Percentiles rank a stretch among this genome's conserved stretches.
Evolutionary conservation across 2,113 vertebrate genomes (phyloP).

Genomic region (Euleptes europaea): DNA sequence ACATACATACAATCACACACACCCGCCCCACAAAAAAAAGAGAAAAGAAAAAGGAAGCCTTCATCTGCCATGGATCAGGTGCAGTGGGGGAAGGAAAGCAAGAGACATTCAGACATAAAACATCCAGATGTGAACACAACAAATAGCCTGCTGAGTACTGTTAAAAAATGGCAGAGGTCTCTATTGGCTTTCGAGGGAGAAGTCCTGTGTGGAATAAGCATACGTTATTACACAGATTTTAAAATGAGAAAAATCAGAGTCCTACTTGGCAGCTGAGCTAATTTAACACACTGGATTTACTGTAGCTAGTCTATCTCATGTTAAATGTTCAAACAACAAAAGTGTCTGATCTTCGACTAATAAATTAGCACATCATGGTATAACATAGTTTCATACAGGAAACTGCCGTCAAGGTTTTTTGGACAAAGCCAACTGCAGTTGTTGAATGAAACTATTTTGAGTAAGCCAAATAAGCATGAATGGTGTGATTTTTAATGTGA

Average conservation of each 20-base stretch:
- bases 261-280: conserved; percentile 1
- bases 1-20: not conserved
- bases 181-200: not conserved
- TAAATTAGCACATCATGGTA: conserved; percentile 53
- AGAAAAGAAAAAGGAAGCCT: not conserved
- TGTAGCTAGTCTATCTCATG: conserved; percentile 32
- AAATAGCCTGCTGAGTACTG: not conserved
- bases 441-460: conserved; percentile 30
- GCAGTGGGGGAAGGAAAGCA: not conserved
- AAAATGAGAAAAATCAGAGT: not conserved
- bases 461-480: conserved; percentile 32
- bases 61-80: conserved; percentile 1
- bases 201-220: not conserved
- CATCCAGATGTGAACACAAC: conserved; percentile 11
- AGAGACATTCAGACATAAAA: conserved; percentile 18
- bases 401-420: conserved; percentile 43
- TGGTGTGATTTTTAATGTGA: conserved; percentile 32
- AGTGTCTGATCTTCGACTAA: conserved; percentile 43
- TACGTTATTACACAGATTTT: conserved; percentile 2
- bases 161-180: not conserved
- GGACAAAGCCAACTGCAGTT: conserved; percentile 25
- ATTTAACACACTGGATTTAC: conserved; percentile 19
- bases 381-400: conserved; percentile 29
- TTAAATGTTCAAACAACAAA: conserved; percentile 16
- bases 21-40: not conserved